Evolutionary conservation across 2,888 invertebrate genomes (phyloP), one percentile per base, ranked within the genome.

Genomic region (Acanthosepion esculentum): DNA sequence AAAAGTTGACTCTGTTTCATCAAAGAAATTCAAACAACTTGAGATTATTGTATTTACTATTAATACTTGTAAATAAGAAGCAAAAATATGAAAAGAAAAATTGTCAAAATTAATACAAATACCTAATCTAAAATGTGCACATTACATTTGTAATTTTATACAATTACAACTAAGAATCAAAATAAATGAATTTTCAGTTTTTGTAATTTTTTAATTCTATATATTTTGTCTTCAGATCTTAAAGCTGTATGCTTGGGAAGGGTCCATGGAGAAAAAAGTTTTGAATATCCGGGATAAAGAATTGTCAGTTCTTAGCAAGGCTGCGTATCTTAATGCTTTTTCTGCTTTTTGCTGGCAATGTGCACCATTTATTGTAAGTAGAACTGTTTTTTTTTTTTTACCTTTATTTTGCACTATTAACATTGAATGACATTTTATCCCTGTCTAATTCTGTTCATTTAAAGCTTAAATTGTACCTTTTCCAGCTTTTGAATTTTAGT

Each of bases 231-330:
- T 95, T 4, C 95, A 97, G 97, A 97, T 97, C 55, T 94, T 99
- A 95, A 99, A 99, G 98, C 98, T 99, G 97, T 99, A 99, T 97
- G 99, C 99, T 0, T 99, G 99, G 99, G 99, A 99, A 97, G 98
- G 98, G 4, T 99, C 99, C 96, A 99, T 99, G 97, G 98, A 99
- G 97, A 98, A 98, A 94, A 98, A 99, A 98, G 98, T 99, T 95
- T 98, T 98, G 96, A 98, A 98, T 96, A 99, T 99, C 96, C 98
- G 99, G 96, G 98, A 98, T 95, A 98, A 98, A 97, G 99, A 99
- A 98, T 98, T 99, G 97, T 98, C 98, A 12, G 98, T 99, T 29
- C 98, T 99, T 95, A 98, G 98, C 97, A 98, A 98, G 96, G 98
- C 99, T 0, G 99, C 99, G 0, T 99, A 99, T 97, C 95, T 97